A percentile compares a stretch with the other conserved stretches of the same genome.
Conservation (phyloP, 2,113 vertebrate species). For the Perognathus longimembris region DNA sequence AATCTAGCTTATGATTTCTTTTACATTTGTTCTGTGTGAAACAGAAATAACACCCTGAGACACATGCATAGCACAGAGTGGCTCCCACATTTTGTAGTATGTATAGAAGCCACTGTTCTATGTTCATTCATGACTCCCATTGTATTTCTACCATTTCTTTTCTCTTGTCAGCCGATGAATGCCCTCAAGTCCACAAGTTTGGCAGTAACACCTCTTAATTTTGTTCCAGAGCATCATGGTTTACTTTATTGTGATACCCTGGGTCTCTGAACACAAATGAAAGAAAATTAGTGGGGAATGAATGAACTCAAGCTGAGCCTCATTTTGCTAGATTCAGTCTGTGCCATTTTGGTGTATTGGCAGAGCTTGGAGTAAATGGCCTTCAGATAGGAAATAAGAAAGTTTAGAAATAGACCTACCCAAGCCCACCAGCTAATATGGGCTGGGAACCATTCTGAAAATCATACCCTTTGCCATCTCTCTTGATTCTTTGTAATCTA, state of each 20-base stretch:
- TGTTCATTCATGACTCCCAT: neutral
- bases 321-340: neutral
- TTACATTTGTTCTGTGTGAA: constrained; percentile 24
- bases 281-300: neutral
- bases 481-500: neutral
- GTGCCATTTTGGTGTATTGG: neutral
- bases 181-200: neutral
- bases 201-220: neutral
- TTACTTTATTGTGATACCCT: constrained; percentile 16
- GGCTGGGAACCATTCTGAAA: constrained; percentile 33
- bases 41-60: constrained; percentile 13
- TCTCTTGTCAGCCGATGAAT: neutral
- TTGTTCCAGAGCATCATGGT: neutral
- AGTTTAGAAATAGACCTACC: neutral
- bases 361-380: constrained; percentile 28
- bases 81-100: neutral
- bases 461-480: neutral
- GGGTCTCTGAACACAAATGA: neutral
- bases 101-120: neutral
- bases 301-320: constrained; percentile 12
- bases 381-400: neutral
- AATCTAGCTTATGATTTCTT: constrained; percentile 10
- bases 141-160: constrained; percentile 20
- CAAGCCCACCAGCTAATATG: neutral
- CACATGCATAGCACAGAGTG: neutral